These are phyloP conservation scores for Chouioia cunea DNA, from an alignment of 2,888 invertebrate genomes.

Conservation along the genomic window DNA sequence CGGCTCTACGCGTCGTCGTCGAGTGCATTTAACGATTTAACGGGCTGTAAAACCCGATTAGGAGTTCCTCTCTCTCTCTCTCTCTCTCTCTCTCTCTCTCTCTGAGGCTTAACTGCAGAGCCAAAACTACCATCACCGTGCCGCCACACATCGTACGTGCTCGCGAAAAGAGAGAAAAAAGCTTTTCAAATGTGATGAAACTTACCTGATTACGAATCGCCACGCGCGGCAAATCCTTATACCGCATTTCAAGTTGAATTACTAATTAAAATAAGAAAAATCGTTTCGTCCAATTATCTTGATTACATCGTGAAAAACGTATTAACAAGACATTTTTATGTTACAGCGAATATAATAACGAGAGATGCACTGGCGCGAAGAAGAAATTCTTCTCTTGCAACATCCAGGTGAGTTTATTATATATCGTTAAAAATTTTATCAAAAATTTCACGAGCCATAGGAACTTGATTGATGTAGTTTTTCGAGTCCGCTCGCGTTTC, in stretches of 20 bases:
- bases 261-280: too few species aligned
- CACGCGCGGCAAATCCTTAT: background rate
- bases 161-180: constrained; percentile 5
- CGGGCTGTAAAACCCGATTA: constrained; percentile 63
- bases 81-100: background rate
- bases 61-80: constrained; percentile 44
- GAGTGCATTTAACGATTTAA: constrained; percentile 56
- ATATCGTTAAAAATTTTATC: background rate
- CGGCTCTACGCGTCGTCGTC: constrained; percentile 43
- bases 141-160: background rate
- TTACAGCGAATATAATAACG: constrained; percentile 74
- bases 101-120: background rate
- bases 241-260: background rate
- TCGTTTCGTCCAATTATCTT: too few species aligned
- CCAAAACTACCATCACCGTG: background rate
- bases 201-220: constrained; percentile 12
- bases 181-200: constrained; percentile 30
- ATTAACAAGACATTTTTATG: constrained; percentile 41
- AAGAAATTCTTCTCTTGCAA: constrained; percentile 92
- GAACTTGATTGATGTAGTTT: too few species aligned
- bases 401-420: constrained; percentile 76
- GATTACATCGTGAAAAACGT: constrained; percentile 2
- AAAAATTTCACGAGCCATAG: constrained; percentile 7
- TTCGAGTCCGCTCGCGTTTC: too few species aligned
- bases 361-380: constrained; percentile 81